Evolutionary conservation across 2,113 vertebrate species (phyloP), one percentile per base, ranked within the genome.

Genomic region (Neoarius graeffei): DNA sequence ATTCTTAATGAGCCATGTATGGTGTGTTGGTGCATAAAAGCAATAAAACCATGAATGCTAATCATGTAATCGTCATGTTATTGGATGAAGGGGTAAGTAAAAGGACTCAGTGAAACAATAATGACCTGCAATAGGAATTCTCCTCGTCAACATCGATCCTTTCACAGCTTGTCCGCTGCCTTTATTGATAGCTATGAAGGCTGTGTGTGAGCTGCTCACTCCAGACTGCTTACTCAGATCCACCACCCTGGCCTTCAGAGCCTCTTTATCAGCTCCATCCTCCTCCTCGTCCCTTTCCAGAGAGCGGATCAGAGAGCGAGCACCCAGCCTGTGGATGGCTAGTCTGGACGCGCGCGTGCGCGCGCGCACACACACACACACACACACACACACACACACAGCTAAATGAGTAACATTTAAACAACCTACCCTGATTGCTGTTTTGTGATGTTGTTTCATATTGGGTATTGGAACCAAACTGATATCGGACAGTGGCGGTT

Each of bases 131-230:
- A 5, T 4, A 86, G 7, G 87, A 82, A 67, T 88, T 89, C 52
- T 91, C 86, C 10, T 88, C 59, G 3, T 71, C 52, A 91, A 60
- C 25, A 91, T 87, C 1, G 90, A 85, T 57, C 83, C 76, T 27
- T 92, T 83, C 35, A 35, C 35, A 35, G 35, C 35, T 35, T 35
- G 35, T 35, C 35, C 50, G 27, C 66, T 90, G 11, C 89, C 85
- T 81, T 92, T 89, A 67, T 10, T 5, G 19, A 91, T 5, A 7
- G 90, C 85, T 1, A 90, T 71, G 27, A 88, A 82, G 64, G 88
- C 85, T 5, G 88, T 89, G 67, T 89, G 82, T 80, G 52, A 69
- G 17, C 88, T 87, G 88, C 85, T 87, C 64, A 89, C 86, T 87
- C 88, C 85, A 14, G 85, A 67, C 76, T 85, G 48, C 30, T 85